Base-by-base conservation (phyloP, 2,113 vertebrate genomes). In the Corythornis madagascariensis region DNA sequence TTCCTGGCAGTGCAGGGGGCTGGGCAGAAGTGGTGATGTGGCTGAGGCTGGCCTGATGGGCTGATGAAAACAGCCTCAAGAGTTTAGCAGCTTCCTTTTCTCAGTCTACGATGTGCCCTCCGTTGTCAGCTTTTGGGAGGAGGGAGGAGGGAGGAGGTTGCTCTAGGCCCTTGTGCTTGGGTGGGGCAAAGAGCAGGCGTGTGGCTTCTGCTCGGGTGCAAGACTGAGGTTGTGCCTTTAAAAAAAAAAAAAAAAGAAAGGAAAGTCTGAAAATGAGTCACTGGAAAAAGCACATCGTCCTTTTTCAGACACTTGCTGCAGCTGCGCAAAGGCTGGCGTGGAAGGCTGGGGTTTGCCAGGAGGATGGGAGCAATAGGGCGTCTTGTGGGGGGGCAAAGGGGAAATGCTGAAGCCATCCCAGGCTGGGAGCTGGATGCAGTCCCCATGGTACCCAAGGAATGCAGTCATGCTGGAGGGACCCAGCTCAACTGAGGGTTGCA, bases 141-240 rank as follows among this genome's bases (percentile, higher is more conserved):
- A 85, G 88, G 90, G 85, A 94, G 92, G 95, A 88, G 86, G 90
- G 85, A 94, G 92, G 95, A 89, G 86, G 83, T 21, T 55, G 74
- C 24, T 80, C 77, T 89, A 2, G 5, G 16, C 50, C 40, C 43
- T 59, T 38, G 42, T 35, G 59, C 56, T 74, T 91, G 95, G 94
- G 95, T 95, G 95, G 94, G 88, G 97, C 88, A 0, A 65, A 18
- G n/a, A 91, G 45, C 33, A 45, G 56, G 47, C 67, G 12, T 42
- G 73, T 56, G 45, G 24, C 38, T 91, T 83, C 56, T 64, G 92
- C 69, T 29, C 24, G 64, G 28, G 47, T 29, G 85, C 26, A 40
- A 17, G 8, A 38, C 74, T 76, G 86, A 45, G 65, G 73, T 17
- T 92, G 79, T 72, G 86, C 92, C 85, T 95, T 95, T 76, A 96